Evolutionary conservation across 2,888 invertebrate species (phyloP).

Genomic region (Imbricaverruca yamaguchii): DNA sequence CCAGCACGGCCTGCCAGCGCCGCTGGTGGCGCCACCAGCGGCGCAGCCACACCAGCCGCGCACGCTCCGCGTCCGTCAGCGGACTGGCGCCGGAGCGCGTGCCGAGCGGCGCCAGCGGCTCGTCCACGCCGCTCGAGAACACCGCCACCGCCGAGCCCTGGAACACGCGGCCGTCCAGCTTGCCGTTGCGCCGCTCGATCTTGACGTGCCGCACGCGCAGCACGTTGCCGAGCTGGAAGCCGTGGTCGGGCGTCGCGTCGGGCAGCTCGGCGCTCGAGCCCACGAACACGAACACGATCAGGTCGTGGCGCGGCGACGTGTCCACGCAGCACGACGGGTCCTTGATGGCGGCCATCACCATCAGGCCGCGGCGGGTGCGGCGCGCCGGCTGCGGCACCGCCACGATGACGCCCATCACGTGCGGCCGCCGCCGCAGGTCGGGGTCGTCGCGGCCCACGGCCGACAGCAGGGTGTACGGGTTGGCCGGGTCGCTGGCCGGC

Average conservation of each 20-base stretch:
- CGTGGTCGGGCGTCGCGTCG: not conserved
- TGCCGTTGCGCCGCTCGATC: not conserved
- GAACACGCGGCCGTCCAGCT: conserved; percentile 18
- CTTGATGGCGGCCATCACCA: not conserved
- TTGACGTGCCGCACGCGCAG: not conserved
- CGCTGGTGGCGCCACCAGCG: not conserved
- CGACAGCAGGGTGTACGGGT: not conserved
- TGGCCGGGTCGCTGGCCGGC: not conserved
- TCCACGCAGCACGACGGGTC: not conserved
- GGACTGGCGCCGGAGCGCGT: not conserved
- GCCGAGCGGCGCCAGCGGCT: not conserved
- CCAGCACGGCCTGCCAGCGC: not conserved
- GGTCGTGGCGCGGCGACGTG: not conserved
- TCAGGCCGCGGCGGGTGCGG: not conserved
- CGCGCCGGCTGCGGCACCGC: not conserved
- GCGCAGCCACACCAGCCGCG: not conserved
- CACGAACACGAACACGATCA: not conserved
- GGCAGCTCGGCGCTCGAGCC: not conserved
- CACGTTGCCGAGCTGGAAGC: not conserved
- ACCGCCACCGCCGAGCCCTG: not conserved
- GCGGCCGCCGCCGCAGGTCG: not conserved
- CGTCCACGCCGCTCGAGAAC: not conserved
- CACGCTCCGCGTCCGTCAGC: not conserved
- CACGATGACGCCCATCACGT: not conserved
- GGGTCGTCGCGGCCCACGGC: not conserved